Percentiles rank a stretch among this genome's conserved stretches.
Conservation (phyloP, 64 coral and sea anemone species). For the Orbicella faveolata region DNA sequence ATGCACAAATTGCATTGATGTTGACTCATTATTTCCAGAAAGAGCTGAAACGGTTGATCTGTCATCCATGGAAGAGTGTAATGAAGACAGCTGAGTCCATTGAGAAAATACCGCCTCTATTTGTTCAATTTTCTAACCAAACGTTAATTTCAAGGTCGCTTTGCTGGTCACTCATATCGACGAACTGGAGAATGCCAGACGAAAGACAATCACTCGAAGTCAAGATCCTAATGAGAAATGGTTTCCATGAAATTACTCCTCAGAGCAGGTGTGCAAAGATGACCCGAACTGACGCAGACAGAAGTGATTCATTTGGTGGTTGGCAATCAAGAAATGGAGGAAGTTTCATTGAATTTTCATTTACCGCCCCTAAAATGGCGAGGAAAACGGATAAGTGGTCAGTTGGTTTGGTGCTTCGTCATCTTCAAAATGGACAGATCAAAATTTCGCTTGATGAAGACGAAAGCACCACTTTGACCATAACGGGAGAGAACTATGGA, state of each 20-base stretch:
- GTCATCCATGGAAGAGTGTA: constrained; percentile 14
- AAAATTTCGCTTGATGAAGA: constrained; percentile 1
- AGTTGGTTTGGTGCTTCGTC: background rate
- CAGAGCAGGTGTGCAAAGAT: background rate
- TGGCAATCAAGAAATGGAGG: constrained; percentile 17
- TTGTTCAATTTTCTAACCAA: background rate
- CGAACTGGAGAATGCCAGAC: constrained; percentile 5
- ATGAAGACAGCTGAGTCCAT: background rate
- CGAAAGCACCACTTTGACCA: background rate
- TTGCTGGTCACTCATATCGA: constrained; percentile 54
- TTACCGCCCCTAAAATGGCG: constrained; percentile 3
- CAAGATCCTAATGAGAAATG: constrained; percentile 34
- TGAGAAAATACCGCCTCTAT: background rate
- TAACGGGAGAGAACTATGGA: background rate
- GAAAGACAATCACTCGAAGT: constrained; percentile 40
- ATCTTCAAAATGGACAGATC: background rate
- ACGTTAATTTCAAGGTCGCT: background rate
- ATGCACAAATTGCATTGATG: constrained; percentile 67
- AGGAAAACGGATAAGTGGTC: background rate
- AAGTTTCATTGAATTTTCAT: constrained; percentile 41
- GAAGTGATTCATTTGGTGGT: constrained; percentile 51
- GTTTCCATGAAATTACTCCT: constrained; percentile 39
- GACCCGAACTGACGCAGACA: constrained; percentile 7
- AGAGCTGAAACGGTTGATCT: constrained; percentile 8
- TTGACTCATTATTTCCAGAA: constrained; percentile 56